Evolutionary conservation across 2,888 invertebrate genomes (phyloP).

Genomic region (Sepioteuthis lessoniana): DNA sequence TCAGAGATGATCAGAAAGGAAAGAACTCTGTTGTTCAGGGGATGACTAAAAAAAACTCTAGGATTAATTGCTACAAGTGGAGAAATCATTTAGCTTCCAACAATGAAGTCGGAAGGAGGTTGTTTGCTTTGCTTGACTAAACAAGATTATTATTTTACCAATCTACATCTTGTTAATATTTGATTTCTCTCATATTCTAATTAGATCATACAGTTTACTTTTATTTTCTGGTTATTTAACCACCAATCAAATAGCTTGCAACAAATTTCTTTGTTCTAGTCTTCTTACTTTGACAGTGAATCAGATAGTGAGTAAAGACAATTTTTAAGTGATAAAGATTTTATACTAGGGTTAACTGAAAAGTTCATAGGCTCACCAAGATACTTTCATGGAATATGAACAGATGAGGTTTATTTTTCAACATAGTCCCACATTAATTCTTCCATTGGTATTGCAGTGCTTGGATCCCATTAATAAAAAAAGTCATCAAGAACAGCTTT

Average conservation of each 20-base stretch:
- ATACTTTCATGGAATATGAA: no score
- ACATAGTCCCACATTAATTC: no score
- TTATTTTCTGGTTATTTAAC: not conserved
- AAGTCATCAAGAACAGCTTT: no score
- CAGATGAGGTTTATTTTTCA: no score
- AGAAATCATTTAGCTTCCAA: not conserved
- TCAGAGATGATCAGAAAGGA: not conserved
- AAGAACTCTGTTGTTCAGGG: not conserved
- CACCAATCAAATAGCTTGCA: not conserved
- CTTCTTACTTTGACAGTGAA: no score
- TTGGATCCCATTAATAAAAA: no score
- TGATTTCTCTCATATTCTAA: not conserved
- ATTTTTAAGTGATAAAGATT: no score
- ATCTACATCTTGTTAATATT: not conserved
- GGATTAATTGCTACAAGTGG: slow-evolving; percentile 15
- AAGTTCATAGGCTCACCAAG: no score
- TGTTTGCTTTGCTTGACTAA: not conserved
- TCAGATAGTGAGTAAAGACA: no score
- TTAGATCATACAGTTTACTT: not conserved
- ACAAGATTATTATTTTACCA: not conserved
- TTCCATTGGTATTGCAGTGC: no score
- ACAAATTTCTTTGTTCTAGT: not conserved
- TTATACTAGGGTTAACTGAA: no score
- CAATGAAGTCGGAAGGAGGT: not conserved
- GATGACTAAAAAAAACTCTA: not conserved